A percentile compares a stretch with the other conserved stretches of the same genome.
Evolutionary conservation across 2,113 vertebrate species (phyloP).

Genomic region (Calonectris borealis): DNA sequence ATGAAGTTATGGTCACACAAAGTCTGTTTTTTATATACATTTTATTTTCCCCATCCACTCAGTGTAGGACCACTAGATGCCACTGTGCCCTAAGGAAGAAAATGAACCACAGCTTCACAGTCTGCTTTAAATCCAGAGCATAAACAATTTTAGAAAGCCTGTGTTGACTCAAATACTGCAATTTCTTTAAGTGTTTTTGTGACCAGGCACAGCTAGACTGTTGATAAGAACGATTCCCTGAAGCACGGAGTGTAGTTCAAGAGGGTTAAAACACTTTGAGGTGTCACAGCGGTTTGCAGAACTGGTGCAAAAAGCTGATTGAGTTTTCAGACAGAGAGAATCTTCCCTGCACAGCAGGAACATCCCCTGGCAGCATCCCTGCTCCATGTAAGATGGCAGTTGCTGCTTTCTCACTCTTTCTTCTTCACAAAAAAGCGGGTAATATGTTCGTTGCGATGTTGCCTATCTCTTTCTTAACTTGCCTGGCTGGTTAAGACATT

Average conservation of each 20-base stretch:
- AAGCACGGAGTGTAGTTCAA: neutral
- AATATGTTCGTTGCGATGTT: accelerated
- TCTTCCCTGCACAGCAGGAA: neutral
- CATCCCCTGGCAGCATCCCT: neutral
- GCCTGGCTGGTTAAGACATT: neutral
- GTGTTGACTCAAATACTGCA: neutral
- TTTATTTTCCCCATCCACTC: neutral
- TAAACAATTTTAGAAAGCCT: neutral
- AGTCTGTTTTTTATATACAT: neutral
- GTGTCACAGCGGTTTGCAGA: neutral
- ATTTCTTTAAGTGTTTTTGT: slow-evolving; percentile 1
- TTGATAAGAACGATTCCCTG: neutral
- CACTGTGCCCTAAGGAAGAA: slow-evolving; percentile 51
- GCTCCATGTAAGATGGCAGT: neutral
- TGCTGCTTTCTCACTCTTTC: neutral
- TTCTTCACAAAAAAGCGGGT: neutral
- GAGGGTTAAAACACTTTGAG: neutral
- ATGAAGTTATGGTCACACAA: neutral
- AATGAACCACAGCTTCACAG: neutral
- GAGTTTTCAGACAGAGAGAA: neutral
- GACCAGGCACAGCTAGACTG: neutral
- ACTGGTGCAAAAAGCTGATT: neutral
- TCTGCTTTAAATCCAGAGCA: neutral
- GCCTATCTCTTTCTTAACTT: neutral
- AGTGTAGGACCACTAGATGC: slow-evolving; percentile 41